A percentile compares a stretch with the other conserved stretches of the same genome.
phyloP scores from a whole-genome alignment of 92 coral and sea anemone species.

The Zoanthus sansibaricus region DNA sequence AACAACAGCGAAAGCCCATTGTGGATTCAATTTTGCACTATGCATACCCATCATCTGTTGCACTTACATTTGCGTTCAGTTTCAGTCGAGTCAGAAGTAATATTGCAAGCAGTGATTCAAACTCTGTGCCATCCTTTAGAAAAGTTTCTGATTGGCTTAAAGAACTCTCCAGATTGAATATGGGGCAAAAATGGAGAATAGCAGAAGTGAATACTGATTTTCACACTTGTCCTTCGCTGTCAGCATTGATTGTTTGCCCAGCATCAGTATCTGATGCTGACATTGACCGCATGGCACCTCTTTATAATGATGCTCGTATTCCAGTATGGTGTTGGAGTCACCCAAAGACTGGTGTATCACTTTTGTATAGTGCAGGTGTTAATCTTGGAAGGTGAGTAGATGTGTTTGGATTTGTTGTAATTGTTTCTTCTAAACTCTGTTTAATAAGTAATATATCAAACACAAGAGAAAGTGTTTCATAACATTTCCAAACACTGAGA shows the following conservation, averaged over 20 bases:
- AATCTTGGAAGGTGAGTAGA: constrained; percentile 28
- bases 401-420: too few relatives aligned
- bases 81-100: constrained; percentile 58
- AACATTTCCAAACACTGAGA: too few relatives aligned
- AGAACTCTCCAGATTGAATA: constrained; percentile 81
- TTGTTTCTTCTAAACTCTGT: too few relatives aligned
- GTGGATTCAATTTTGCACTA: constrained; percentile 87
- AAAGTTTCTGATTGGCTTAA: constrained; percentile 85
- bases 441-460: too few relatives aligned
- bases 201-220: constrained; percentile 84
- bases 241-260: constrained; percentile 87
- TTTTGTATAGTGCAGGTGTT: constrained; percentile 82
- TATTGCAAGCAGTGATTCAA: constrained; percentile 16
- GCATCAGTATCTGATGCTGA: constrained; percentile 80
- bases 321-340: constrained; percentile 99
- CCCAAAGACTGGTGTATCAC: constrained; percentile 85
- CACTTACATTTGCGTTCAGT: constrained; percentile 89
- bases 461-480: too few relatives aligned
- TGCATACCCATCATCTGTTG: constrained; percentile 80
- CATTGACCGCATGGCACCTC: constrained; percentile 87
- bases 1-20: constrained; percentile 72
- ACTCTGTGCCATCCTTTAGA: constrained; percentile 78
- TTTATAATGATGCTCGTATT: constrained; percentile 84
- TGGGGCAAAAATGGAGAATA: constrained; percentile 90
- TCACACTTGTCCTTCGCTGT: constrained; percentile 82